Evolutionary conservation across 2,888 invertebrate genomes (phyloP), one percentile per base, ranked within the genome.

Genomic region (Lasioglossum pauxillum): DNA sequence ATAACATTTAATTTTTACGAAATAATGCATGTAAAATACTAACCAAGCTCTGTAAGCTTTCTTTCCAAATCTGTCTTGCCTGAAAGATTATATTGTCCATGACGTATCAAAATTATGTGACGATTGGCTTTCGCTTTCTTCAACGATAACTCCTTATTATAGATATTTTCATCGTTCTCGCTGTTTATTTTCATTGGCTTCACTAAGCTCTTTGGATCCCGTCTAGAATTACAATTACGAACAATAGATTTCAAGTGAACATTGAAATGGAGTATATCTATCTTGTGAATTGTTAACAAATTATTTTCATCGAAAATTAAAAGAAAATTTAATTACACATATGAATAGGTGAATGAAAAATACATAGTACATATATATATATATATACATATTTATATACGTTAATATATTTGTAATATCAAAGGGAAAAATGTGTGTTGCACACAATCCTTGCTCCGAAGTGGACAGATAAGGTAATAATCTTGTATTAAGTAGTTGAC

Each of bases 61-160:
- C 98, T 96, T 38, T 98, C 97, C 10, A 96, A 95, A 93, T 99
- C 99, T 1, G 96, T 96, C 49, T 95, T 95, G 0, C 98, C 98
- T 16, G 96, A 96, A 67, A 97, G 95, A 92, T 98, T 96, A 94
- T 99, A 99, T 95, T 99, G 99, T 0, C 99, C 99, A 95, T 99
- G 99, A 67, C 99, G 96, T 84, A 99, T 97, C 27, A 99, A 96
- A 90, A 99, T 96, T 78, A 99, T 95, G 94, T 99, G 98, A n/a
- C 99, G 95, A 0, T 96, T 96, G 0, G 97, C 97, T 90, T 94
- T 96, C 0, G 96, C 95, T 90, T 96, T 97, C 0, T 96, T 95
- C 82, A 96, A 96, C 90, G 97, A 97, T 46, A 97, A 91, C 84
- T 97, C 96, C 90, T 97, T 96, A 93, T 98, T 97, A 84, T 96